These are phyloP conservation scores for Brachyalestes nurse DNA, from an alignment of 2,797 vertebrate species.

Conservation along the genomic window DNA sequence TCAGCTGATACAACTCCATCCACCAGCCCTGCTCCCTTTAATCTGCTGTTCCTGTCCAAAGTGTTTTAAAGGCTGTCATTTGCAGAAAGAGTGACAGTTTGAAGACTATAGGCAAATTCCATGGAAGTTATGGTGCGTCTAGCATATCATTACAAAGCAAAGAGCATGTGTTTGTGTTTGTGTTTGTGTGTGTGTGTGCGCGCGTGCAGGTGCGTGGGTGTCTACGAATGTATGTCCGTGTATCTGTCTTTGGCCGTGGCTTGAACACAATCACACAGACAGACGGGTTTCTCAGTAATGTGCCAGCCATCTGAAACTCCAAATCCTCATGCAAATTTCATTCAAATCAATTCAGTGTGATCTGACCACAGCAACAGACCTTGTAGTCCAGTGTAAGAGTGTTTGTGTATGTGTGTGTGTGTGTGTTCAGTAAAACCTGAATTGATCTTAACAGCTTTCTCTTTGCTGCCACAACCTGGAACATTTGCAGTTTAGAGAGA, in stretches of 20 bases:
- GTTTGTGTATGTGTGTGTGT: not conserved
- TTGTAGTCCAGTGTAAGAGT: constrained; percentile 16
- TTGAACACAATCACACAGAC: constrained; percentile 56
- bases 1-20: constrained; percentile 18
- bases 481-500: not conserved
- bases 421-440: constrained; percentile 40
- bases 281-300: constrained; percentile 65
- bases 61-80: constrained; percentile 9
- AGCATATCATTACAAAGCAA: constrained; percentile 30
- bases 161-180: not conserved
- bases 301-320: constrained; percentile 75
- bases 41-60: constrained; percentile 8
- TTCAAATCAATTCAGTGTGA: constrained; percentile 61
- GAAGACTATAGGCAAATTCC: constrained; percentile 9
- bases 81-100: constrained; percentile 18
- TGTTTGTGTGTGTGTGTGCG: constrained; percentile 8
- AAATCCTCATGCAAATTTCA: constrained; percentile 68
- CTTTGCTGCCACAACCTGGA: constrained; percentile 6
- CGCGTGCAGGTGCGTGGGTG: constrained; percentile 19
- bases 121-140: not conserved
- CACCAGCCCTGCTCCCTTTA: constrained; percentile 3
- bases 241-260: constrained; percentile 43
- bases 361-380: constrained; percentile 54
- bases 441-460: constrained; percentile 10
- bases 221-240: not conserved